Base-by-base conservation (phyloP, 1,140 invertebrate species). In the Orius insidiosus region DNA sequence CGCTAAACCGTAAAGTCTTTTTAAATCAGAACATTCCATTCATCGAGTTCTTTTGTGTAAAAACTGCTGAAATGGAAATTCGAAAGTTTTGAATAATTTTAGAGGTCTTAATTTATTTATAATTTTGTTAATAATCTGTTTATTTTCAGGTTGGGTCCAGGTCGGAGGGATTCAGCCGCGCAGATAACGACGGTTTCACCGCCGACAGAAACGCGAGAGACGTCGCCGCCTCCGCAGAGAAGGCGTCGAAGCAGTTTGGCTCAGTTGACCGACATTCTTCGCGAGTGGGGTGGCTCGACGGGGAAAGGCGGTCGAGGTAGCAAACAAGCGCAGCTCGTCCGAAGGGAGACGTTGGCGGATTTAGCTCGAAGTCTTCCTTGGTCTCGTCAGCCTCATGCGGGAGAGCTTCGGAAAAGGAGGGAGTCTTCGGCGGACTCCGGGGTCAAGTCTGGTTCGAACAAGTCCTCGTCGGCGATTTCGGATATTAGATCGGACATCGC, bases 101-200 rank as follows among this genome's bases (percentile, higher is more conserved):
- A n/a, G n/a, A n/a, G n/a, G n/a, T n/a, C n/a, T n/a, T n/a, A n/a
- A n/a, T n/a, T n/a, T n/a, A n/a, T n/a, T n/a, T n/a, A n/a, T n/a
- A n/a, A n/a, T n/a, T 24, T 24, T 24, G 24, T 4, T 24, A 24
- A 4, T 3, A 24, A 34, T 46, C 16, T 24, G 32, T 46, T n/a
- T 46, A 11, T 39, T 33, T 43, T 33, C 35, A 51, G 49, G 41
- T 50, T 56, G 41, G 69, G 68, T 24, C 60, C 68, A 48, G 85
- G 80, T 48, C 69, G 85, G 40, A 68, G 85, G 35, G 85, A 89
- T 60, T 89, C 85, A 0, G 78, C 85, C 2, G 82, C 85, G 1
- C 86, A 92, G 62, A 87, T 90, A 53, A 81, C 78, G 44, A 76
- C 76, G 54, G 78, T 81, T 14, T 82, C 82, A 8, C 83, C 84